Percentiles rank a stretch among this genome's conserved stretches.
Evolutionary conservation across 2,113 vertebrate species (phyloP).

Genomic region (Rynchops niger): DNA sequence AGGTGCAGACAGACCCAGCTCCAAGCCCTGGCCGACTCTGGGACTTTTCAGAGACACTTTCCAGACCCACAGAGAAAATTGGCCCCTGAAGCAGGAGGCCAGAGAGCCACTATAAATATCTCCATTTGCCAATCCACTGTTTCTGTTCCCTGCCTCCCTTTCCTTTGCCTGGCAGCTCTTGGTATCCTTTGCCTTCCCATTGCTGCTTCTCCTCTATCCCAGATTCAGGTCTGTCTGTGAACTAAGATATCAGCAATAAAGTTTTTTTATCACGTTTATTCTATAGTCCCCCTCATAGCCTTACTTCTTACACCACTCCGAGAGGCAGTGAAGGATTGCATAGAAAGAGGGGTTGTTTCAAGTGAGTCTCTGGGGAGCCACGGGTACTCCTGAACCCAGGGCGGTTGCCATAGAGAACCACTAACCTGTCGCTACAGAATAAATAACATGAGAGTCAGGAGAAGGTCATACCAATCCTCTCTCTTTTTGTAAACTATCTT

Average conservation of each 20-base stretch:
- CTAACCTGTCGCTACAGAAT: neutral
- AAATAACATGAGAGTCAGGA: slow-evolving; percentile 32
- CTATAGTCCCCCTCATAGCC: neutral
- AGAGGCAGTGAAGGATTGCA: neutral
- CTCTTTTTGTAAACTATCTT: slow-evolving; percentile 14
- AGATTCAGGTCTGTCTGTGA: neutral
- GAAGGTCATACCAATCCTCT: slow-evolving; percentile 35
- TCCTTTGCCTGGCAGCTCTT: neutral
- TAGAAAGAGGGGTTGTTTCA: neutral
- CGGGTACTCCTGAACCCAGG: neutral
- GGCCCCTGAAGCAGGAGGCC: neutral
- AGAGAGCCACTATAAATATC: neutral
- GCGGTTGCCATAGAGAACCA: neutral
- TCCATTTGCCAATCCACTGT: neutral
- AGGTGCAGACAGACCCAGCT: neutral
- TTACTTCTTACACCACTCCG: neutral
- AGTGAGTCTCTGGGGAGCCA: neutral
- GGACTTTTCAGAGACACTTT: slow-evolving; percentile 1
- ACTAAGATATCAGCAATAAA: neutral
- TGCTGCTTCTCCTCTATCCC: neutral
- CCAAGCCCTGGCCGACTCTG: neutral
- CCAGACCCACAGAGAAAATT: neutral
- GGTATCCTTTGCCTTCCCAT: neutral
- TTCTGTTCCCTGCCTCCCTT: neutral
- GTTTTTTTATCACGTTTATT: neutral